Conservation (phyloP, 2,113 vertebrate genomes). For the Peucedramus taeniatus region DNA sequence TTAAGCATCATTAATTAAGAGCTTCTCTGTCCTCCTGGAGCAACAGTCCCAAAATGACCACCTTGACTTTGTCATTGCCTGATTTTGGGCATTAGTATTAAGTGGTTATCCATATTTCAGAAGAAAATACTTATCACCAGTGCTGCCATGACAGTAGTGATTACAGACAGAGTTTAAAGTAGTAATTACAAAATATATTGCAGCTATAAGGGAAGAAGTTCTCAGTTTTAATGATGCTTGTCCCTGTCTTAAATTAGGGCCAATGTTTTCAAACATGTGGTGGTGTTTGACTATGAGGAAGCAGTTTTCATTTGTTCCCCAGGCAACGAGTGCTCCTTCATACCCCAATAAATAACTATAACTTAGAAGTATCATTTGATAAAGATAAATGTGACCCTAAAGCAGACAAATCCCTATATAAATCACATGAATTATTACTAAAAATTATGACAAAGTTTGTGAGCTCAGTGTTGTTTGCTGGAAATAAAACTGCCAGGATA, state of each 20-base stretch:
- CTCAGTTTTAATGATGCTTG: neutral
- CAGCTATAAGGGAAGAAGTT: neutral
- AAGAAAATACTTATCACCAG: neutral
- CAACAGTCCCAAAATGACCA: neutral
- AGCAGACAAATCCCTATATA: slow-evolving; percentile 7
- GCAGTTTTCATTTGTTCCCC: slow-evolving; percentile 44
- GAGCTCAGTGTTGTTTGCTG: slow-evolving; percentile 7
- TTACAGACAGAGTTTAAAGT: neutral
- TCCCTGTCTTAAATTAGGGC: neutral
- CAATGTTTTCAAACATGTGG: neutral
- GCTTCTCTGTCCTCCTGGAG: neutral
- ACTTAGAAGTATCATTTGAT: slow-evolving; percentile 13
- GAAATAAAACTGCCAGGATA: slow-evolving; percentile 46
- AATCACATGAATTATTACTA: slow-evolving; percentile 28
- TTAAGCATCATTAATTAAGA: neutral
- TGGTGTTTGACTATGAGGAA: neutral
- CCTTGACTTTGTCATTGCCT: neutral
- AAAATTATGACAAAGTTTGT: slow-evolving; percentile 12
- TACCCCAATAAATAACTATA: slow-evolving; percentile 17
- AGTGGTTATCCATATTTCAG: neutral
- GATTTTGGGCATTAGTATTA: neutral
- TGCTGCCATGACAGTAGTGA: neutral
- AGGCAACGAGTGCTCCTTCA: slow-evolving; percentile 25
- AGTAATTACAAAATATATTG: neutral
- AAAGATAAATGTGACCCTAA: slow-evolving; percentile 31